Evolutionary conservation across 2,113 vertebrate genomes (phyloP).

Genomic region (Zosterops hypoxanthus): DNA sequence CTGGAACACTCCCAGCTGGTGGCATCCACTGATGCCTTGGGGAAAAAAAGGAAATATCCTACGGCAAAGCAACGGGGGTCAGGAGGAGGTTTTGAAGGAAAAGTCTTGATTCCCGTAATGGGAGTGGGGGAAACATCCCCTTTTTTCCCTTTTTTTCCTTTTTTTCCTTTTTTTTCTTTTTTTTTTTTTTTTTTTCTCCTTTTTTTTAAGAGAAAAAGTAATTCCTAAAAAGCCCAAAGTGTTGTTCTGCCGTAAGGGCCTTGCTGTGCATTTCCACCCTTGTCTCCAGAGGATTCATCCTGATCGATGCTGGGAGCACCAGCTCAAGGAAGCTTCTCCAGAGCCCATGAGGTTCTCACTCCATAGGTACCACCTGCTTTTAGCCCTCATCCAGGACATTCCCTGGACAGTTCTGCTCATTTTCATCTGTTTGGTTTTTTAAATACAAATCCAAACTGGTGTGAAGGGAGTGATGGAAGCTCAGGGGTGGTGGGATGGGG

Average conservation of each 20-base stretch:
- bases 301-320: background rate
- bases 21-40: background rate
- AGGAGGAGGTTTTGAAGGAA: background rate
- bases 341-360: background rate
- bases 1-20: background rate
- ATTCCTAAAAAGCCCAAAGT: background rate
- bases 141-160: too few relatives aligned
- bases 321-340: background rate
- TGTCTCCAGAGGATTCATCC: background rate
- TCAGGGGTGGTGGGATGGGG: background rate
- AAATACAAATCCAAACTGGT: background rate
- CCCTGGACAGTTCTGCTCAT: too few relatives aligned
- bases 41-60: slow-evolving; percentile 12
- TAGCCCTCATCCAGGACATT: background rate
- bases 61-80: background rate
- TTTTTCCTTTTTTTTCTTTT: background rate
- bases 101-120: background rate
- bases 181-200: too few relatives aligned
- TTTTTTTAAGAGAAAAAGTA: background rate
- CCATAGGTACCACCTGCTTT: accelerated
- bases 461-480: background rate
- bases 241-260: background rate
- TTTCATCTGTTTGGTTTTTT: background rate
- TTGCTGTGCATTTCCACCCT: background rate
- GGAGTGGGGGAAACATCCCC: background rate